Conservation (phyloP, 1,140 invertebrate genomes). For the Babylonia areolata region DNA sequence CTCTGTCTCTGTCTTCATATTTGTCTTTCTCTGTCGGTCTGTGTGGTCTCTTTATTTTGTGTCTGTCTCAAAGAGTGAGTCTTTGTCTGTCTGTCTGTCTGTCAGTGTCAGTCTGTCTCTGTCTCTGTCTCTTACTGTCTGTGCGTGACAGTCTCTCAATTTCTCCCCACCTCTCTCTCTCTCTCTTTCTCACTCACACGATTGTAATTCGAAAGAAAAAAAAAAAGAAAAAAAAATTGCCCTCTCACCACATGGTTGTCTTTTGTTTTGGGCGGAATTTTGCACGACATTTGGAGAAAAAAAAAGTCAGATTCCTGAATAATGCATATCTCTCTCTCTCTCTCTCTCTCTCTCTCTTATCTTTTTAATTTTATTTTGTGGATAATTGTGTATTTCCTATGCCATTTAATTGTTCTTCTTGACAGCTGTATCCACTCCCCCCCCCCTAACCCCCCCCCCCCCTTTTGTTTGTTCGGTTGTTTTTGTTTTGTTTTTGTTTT, state of each 20-base stretch:
- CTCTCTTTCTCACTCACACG: background rate
- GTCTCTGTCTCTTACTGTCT: background rate
- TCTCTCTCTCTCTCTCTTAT: conserved; percentile 7
- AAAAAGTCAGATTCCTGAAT: background rate
- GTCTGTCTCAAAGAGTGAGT: too few species aligned
- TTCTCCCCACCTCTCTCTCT: background rate
- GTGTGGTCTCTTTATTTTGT: too few species aligned
- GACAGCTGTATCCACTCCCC: background rate
- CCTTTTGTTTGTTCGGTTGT: background rate
- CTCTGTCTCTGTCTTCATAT: too few species aligned
- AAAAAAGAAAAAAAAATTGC: too few species aligned
- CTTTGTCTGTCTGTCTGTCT: conserved; percentile 5
- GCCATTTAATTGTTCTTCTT: background rate
- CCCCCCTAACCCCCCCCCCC: background rate
- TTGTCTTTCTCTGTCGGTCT: too few species aligned
- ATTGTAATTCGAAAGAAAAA: too few species aligned
- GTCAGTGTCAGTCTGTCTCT: background rate
- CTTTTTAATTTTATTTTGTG: background rate
- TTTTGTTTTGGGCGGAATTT: background rate
- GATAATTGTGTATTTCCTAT: too few species aligned
- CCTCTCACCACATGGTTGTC: background rate
- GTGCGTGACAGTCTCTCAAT: background rate
- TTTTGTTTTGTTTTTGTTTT: background rate
- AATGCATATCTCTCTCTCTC: too few species aligned
- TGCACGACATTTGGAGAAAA: too few species aligned